Conservation (phyloP, 2,888 invertebrate species). For the Lasiommata megera region DNA sequence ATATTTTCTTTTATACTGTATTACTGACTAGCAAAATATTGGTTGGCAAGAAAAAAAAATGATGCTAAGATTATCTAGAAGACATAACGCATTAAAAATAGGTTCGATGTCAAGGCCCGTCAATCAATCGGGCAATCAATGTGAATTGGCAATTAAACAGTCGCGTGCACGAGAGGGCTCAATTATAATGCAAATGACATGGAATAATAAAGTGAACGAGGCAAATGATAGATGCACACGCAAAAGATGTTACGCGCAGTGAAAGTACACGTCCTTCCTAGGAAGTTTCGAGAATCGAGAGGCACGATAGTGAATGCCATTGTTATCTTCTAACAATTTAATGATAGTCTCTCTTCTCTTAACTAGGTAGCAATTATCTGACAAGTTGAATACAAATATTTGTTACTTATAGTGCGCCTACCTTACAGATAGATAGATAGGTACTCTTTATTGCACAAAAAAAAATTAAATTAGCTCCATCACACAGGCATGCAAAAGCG, state of each 20-base stretch:
- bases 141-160: conserved; percentile 56
- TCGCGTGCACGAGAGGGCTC: conserved; percentile 38
- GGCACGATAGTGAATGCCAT: conserved; percentile 12
- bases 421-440: too few species aligned
- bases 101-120: conserved; percentile 45
- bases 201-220: conserved; percentile 34
- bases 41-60: neutral
- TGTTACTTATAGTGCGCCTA: neutral
- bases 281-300: conserved; percentile 28
- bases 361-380: neutral
- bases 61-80: conserved; percentile 25
- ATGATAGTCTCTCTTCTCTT: neutral
- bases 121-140: conserved; percentile 44
- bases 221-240: conserved; percentile 35
- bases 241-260: conserved; percentile 32
- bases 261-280: conserved; percentile 38
- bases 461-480: too few species aligned
- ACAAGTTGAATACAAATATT: neutral
- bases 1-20: too few species aligned
- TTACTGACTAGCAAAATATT: too few species aligned
- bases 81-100: conserved; percentile 45
- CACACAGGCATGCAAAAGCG: too few species aligned
- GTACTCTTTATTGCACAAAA: too few species aligned
- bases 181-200: conserved; percentile 37
- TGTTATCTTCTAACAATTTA: conserved; percentile 13